Conservation (phyloP, 2,113 vertebrate genomes). For the Megaptera novaeangliae region DNA sequence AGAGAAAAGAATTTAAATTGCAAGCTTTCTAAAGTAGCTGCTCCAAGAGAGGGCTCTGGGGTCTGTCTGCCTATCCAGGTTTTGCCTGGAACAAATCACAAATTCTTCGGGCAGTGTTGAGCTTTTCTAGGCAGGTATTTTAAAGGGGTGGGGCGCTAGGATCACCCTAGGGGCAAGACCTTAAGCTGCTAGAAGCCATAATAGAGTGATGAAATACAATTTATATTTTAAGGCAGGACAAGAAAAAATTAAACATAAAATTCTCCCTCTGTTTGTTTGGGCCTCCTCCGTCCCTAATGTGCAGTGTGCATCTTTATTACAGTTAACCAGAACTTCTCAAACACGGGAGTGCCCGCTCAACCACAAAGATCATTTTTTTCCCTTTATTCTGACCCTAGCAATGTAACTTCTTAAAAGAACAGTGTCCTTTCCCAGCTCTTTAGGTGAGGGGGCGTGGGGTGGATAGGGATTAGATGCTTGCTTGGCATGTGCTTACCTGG, state of each 20-base stretch:
- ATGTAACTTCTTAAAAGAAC: background rate
- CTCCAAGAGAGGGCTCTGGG: background rate
- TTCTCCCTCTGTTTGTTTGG: background rate
- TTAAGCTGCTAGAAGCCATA: background rate
- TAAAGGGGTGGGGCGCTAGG: background rate
- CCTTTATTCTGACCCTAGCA: background rate
- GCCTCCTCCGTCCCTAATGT: no score
- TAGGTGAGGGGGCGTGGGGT: background rate
- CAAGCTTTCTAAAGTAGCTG: background rate
- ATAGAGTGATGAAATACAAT: background rate
- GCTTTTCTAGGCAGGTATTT: background rate
- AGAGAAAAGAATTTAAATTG: background rate
- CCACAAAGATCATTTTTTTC: background rate
- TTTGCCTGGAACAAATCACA: background rate
- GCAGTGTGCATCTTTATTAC: background rate
- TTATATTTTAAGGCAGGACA: background rate
- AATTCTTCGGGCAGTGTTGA: background rate
- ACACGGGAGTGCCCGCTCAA: background rate
- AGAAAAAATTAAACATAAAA: background rate
- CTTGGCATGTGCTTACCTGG: background rate
- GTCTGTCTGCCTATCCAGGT: background rate
- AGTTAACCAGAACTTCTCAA: background rate
- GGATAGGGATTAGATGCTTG: background rate
- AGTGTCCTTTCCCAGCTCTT: background rate
- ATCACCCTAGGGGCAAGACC: background rate